Conservation (phyloP, 2,888 invertebrate genomes). For the Ichneumon xanthorius region DNA sequence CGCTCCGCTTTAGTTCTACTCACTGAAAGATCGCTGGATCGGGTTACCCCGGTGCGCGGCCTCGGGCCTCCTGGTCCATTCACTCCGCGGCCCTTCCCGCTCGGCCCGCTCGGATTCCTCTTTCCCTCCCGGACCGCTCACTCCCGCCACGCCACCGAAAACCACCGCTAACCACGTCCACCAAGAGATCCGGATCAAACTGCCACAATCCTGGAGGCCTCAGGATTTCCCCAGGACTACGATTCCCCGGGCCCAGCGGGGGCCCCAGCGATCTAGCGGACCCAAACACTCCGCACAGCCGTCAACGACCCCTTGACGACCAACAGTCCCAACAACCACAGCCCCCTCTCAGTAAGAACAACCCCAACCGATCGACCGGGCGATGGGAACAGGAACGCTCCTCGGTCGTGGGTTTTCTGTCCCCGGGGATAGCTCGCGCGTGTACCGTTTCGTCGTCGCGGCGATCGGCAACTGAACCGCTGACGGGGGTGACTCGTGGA, state of each 20-base stretch:
- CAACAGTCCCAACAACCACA: no score
- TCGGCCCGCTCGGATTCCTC: conserved; percentile 2
- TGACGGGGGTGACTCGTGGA: conserved; percentile 73
- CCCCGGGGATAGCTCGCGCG: conserved; percentile 64
- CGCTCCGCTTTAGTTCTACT: conserved; percentile 65
- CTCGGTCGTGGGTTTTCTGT: not conserved
- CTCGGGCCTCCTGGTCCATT: conserved; percentile 65
- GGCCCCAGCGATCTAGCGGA: no score
- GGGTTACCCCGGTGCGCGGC: conserved; percentile 65
- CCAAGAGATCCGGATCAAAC: no score
- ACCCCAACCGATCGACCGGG: no score
- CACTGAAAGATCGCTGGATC: conserved; percentile 70
- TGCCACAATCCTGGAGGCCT: no score
- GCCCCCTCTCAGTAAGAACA: no score
- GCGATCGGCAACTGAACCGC: conserved; percentile 83
- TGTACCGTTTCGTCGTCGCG: conserved; percentile 83
- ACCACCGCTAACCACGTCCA: not conserved
- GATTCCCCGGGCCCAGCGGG: no score
- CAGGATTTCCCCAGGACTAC: no score
- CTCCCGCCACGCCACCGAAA: not conserved
- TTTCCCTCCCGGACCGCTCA: conserved; percentile 19
- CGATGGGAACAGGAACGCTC: no score
- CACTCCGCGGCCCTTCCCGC: conserved; percentile 41
- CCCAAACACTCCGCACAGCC: no score
- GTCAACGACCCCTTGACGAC: no score